Evolutionary conservation across 2,797 vertebrate species (phyloP), one percentile per base, ranked within the genome.

Genomic region (Sciurus carolinensis): DNA sequence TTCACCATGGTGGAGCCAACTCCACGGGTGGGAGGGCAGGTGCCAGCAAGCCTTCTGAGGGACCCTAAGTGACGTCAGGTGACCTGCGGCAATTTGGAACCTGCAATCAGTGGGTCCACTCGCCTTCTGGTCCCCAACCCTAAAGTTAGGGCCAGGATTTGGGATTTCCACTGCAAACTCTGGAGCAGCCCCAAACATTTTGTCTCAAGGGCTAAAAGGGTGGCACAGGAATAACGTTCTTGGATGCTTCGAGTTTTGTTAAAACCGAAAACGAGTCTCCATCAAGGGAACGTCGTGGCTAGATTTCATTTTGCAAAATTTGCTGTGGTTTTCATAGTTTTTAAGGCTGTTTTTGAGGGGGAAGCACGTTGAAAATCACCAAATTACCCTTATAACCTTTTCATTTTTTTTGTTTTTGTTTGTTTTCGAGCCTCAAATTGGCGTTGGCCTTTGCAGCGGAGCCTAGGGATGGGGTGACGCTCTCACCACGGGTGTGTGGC

Each of bases 311-410:
- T 95, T 85, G 93, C 95, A 96, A 91, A 94, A 97, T 96, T 95
- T 97, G 94, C 97, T 98, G 96, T 82, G 97, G 97, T 95, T 98
- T 98, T 95, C 95, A 3, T 3, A 90, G 93, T 96, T 97, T 95
- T 93, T 52, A 97, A 87, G 94, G 91, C 80, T 96, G 81, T 87
- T 94, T 98, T 92, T 42, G 36, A 93, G 92, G 85, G 88, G 89
- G 97, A 97, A 94, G 89, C 26, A 76, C 57, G 85, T 96, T 87
- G 36, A 94, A 98, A 95, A 87, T 97, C 96, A 96, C 96, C 93
- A 66, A 96, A 95, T 93, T 66, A 93, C 81, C 95, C 94, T 95
- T 90, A 82, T 71, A 72, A 66, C 95, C 86, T 90, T 94, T 90
- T 22, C 28, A 44, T 10, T 84, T 95, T 85, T 66, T 52, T 52